A percentile compares a stretch with the other conserved stretches of the same genome.
These are phyloP conservation scores for Acanthopagrus latus DNA, from an alignment of 2,797 vertebrate genomes.

Conservation along the genomic window DNA sequence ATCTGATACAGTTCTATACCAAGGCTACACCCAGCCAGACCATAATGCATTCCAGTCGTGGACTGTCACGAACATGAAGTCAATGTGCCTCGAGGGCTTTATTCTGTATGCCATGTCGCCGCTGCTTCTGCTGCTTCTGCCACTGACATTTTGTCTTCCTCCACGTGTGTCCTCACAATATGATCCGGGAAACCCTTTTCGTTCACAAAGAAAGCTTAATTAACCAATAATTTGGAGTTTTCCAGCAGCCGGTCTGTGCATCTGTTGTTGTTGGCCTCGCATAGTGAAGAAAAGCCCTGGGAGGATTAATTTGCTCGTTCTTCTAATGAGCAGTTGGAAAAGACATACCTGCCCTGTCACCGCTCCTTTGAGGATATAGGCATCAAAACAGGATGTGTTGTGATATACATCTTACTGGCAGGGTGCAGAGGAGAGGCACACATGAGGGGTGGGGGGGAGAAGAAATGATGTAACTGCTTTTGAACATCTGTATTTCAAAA, in stretches of 20 bases:
- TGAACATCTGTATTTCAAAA: neutral
- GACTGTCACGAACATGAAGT: slow-evolving; percentile 61
- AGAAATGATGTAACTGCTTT: neutral
- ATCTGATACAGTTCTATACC: slow-evolving; percentile 36
- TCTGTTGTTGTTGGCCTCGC: slow-evolving; percentile 74
- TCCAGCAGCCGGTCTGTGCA: slow-evolving; percentile 64
- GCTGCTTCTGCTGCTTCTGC: slow-evolving; percentile 28
- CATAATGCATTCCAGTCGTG: slow-evolving; percentile 51
- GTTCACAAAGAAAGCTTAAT: slow-evolving; percentile 62
- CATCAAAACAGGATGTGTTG: slow-evolving; percentile 67
- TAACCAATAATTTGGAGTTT: slow-evolving; percentile 66
- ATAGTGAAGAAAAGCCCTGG: slow-evolving; percentile 58
- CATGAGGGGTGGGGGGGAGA: no score
- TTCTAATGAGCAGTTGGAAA: slow-evolving; percentile 76
- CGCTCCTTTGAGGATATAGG: slow-evolving; percentile 70
- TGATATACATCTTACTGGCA: slow-evolving; percentile 33
- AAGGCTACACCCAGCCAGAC: slow-evolving; percentile 32
- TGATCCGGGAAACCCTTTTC: slow-evolving; percentile 31
- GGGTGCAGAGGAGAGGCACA: neutral
- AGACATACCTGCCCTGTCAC: slow-evolving; percentile 60
- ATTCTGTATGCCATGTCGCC: slow-evolving; percentile 42
- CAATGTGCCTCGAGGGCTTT: slow-evolving; percentile 55
- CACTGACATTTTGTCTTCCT: slow-evolving; percentile 65
- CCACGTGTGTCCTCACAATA: slow-evolving; percentile 22
- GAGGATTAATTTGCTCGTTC: slow-evolving; percentile 79